Evolutionary conservation across 1,140 invertebrate species (phyloP), one percentile per base, ranked within the genome.

Genomic region (Drosophila suzukii): DNA sequence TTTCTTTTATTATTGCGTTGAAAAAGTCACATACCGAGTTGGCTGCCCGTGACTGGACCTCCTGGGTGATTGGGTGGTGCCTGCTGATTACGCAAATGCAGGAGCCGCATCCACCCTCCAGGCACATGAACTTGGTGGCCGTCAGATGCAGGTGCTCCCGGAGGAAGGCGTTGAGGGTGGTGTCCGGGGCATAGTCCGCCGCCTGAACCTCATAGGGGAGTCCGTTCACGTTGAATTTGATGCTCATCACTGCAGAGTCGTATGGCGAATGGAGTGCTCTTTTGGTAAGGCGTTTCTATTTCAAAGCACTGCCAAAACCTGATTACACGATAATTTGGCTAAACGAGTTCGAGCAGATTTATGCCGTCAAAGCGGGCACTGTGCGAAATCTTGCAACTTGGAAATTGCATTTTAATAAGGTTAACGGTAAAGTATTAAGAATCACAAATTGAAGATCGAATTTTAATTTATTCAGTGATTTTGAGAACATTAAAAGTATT

Each of bases 101-200:
- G 1, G 94, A 94, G 1, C 97, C 97, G 85, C 97, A 97, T 0
- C 96, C 96, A 27, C 96, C 97, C 92, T 98, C 97, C 8, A 94
- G 92, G 78, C 97, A 97, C 95, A 96, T 96, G 6, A 93, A 93
- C 88, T 98, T 97, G 0, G 96, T 97, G 6, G 96, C 97, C 36
- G 94, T 95, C 2, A 97, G 92, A 27, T 95, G 93, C 0, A 94
- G 94, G 73, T 95, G 86, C 20, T 95, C 94, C 4, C 96, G 92
- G 30, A 97, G 94, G 68, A 94, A 97, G 12, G 94, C 93, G 58
- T 96, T 96, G 4, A 97, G 91, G 0, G 94, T 94, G 24, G 95
- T 96, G 36, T 94, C 93, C 2, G 80, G 55, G n/a, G 91, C 61
- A 38, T 71, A 85, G 57, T 85, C 81, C 39, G 56, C 53, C 24